These are phyloP conservation scores for Pachycephus smyrnensis DNA, from an alignment of 2,888 invertebrate genomes.

Conservation along the genomic window DNA sequence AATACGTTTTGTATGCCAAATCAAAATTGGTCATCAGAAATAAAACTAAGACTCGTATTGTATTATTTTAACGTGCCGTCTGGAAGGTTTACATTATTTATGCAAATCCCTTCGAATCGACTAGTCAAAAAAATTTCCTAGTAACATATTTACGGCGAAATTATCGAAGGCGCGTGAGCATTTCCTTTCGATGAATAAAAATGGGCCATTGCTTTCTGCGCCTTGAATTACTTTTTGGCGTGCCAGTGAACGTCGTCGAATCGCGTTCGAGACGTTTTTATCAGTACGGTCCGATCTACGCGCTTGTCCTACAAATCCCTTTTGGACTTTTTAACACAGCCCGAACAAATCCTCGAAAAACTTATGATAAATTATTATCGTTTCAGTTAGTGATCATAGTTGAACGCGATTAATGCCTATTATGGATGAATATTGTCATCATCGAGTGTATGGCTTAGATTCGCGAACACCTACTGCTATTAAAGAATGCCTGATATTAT, in stretches of 20 bases:
- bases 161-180: neutral
- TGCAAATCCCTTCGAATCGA: neutral
- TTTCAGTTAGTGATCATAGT: neutral
- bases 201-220: constrained; percentile 8
- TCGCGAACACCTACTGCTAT: constrained; percentile 29
- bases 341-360: neutral
- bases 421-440: constrained; percentile 3
- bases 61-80: neutral
- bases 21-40: neutral
- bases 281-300: constrained; percentile 2
- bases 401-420: neutral
- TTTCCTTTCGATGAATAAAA: neutral
- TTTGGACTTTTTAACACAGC: neutral
- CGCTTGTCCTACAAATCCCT: neutral
- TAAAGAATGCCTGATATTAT: constrained; percentile 31
- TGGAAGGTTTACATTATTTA: neutral
- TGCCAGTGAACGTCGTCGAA: constrained; percentile 15
- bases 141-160: neutral
- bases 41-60: neutral
- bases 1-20: neutral
- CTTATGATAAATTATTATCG: neutral
- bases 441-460: constrained; percentile 31
- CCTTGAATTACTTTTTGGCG: constrained; percentile 37
- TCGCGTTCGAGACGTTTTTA: neutral
- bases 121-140: neutral